These are phyloP conservation scores for Erebia aethiops DNA, from an alignment of 2,888 invertebrate genomes.

Conservation along the genomic window DNA sequence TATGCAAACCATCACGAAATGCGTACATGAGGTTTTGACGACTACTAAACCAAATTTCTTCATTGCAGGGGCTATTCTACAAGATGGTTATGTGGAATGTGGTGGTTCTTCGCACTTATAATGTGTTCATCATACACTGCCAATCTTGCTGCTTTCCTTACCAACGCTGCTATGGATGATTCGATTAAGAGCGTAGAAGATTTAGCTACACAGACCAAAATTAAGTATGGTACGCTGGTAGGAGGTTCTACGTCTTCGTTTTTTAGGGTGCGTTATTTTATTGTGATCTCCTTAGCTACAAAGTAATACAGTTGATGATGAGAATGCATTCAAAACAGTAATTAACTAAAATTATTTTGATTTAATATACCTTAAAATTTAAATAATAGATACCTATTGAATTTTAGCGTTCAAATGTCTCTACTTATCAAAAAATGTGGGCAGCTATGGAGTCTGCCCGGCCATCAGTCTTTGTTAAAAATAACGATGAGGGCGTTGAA, in stretches of 20 bases:
- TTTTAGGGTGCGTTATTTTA: constrained; percentile 86
- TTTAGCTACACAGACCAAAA: constrained; percentile 95
- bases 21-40: no score
- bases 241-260: constrained; percentile 96
- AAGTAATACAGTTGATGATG: not conserved
- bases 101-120: constrained; percentile 97
- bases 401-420: constrained; percentile 91
- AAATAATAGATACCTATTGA: not conserved
- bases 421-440: constrained; percentile 96
- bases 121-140: constrained; percentile 98
- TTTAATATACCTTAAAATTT: not conserved
- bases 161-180: constrained; percentile 93
- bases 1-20: no score
- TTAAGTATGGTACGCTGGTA: constrained; percentile 96
- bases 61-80: constrained; percentile 92
- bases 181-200: constrained; percentile 96
- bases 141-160: constrained; percentile 96
- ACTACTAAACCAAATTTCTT: no score
- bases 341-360: not conserved
- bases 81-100: constrained; percentile 94
- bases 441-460: constrained; percentile 93
- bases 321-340: not conserved
- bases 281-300: not conserved
- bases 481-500: constrained; percentile 93
- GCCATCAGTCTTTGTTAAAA: constrained; percentile 91